Percentiles rank a stretch among this genome's conserved stretches.
Conservation (phyloP, 2,797 vertebrate genomes). For the Prunella strophiata region DNA sequence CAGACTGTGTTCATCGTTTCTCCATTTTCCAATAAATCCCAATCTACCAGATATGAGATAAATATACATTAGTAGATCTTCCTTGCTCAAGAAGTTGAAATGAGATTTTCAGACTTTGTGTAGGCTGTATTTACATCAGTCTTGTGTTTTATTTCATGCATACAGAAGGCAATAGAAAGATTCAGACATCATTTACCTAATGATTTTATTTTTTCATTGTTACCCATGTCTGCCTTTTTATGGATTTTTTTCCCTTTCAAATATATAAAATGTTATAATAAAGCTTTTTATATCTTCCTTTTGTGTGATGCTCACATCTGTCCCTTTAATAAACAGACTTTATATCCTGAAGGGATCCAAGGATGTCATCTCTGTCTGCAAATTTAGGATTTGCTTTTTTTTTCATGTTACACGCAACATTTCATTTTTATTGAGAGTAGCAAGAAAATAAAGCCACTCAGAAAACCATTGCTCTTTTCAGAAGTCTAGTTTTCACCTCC, state of each 20-base stretch:
- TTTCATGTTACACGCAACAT: neutral
- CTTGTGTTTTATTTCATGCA: neutral
- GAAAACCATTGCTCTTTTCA: neutral
- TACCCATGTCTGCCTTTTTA: neutral
- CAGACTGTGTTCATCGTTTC: neutral
- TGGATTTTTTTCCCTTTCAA: neutral
- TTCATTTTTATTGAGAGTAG: neutral
- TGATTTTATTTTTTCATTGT: neutral
- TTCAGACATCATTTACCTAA: neutral
- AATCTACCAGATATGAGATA: neutral
- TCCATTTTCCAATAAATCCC: neutral
- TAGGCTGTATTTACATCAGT: neutral
- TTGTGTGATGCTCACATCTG: neutral
- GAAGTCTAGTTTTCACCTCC: neutral
- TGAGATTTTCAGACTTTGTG: neutral
- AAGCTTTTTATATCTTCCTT: neutral
- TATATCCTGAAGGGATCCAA: neutral
- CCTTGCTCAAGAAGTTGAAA: neutral
- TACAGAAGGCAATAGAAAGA: neutral
- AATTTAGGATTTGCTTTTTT: neutral
- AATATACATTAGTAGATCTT: neutral
- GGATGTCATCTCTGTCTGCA: neutral
- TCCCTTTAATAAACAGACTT: neutral
- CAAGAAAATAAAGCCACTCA: neutral
- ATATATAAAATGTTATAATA: neutral